Percentiles rank a stretch among this genome's conserved stretches.
These are phyloP conservation scores for Pithys albifrons DNA, from an alignment of 2,113 vertebrate species.

Conservation along the genomic window DNA sequence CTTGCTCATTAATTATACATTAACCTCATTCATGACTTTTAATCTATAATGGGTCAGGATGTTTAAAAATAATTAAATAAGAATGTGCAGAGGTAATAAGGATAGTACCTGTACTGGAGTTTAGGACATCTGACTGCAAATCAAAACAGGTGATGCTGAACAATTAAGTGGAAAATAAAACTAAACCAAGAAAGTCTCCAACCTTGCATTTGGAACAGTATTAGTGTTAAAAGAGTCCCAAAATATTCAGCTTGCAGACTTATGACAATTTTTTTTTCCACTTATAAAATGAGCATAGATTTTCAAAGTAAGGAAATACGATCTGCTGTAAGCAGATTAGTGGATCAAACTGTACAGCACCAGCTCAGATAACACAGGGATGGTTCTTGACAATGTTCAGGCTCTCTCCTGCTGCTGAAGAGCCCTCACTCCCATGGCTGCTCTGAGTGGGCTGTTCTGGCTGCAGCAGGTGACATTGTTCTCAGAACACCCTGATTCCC, in stretches of 20 bases:
- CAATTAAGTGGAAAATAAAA: background rate
- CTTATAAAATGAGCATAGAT: background rate
- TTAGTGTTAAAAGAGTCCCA: background rate
- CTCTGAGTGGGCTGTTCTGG: background rate
- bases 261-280: background rate
- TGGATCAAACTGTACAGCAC: background rate
- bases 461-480: background rate
- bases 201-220: background rate
- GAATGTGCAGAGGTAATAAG: background rate
- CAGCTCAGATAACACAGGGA: background rate
- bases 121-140: slow-evolving; percentile 4
- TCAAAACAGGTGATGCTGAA: background rate
- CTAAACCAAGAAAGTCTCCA: background rate
- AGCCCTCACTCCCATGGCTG: fast-evolving
- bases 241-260: background rate
- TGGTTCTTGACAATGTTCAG: background rate
- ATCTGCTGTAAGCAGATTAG: background rate
- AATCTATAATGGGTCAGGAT: slow-evolving; percentile 52
- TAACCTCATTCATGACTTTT: slow-evolving; percentile 61
- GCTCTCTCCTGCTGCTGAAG: background rate
- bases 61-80: slow-evolving; percentile 59
- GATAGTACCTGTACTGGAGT: background rate
- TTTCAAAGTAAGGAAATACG: background rate
- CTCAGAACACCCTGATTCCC: background rate
- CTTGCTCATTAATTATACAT: slow-evolving; percentile 68